These are phyloP conservation scores for Sinohyriopsis cumingii DNA, from an alignment of 2,888 invertebrate species.

Conservation along the genomic window DNA sequence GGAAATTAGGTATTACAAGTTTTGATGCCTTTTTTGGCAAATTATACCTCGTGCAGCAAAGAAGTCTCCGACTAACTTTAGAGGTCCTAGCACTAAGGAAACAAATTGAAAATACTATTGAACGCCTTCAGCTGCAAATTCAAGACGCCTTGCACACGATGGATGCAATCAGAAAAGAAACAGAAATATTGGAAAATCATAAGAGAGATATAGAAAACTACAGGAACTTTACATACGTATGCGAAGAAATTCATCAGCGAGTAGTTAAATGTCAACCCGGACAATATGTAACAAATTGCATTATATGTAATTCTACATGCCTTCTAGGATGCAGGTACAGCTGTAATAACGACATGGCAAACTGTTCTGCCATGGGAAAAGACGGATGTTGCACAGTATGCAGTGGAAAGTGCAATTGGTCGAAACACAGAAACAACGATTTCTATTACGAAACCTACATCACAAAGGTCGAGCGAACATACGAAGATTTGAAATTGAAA, in stretches of 20 bases:
- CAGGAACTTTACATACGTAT: slow-evolving; percentile 37
- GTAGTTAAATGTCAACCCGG: slow-evolving; percentile 19
- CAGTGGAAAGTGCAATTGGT: slow-evolving; percentile 28
- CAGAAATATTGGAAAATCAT: slow-evolving; percentile 17
- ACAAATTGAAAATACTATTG: slow-evolving; percentile 20
- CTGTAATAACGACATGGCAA: slow-evolving; percentile 36
- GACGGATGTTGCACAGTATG: slow-evolving; percentile 26
- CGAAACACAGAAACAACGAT: slow-evolving; percentile 20
- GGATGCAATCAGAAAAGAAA: slow-evolving; percentile 17
- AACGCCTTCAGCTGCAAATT: slow-evolving; percentile 21
- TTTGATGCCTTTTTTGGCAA: slow-evolving; percentile 24
- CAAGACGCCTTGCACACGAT: slow-evolving; percentile 24
- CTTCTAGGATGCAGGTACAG: slow-evolving; percentile 42
- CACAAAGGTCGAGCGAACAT: slow-evolving; percentile 28
- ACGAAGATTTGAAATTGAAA: slow-evolving; percentile 33
- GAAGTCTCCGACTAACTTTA: slow-evolving; percentile 27
- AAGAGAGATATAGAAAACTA: slow-evolving; percentile 27
- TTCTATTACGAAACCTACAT: slow-evolving; percentile 13
- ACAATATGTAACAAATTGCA: slow-evolving; percentile 47
- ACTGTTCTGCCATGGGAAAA: slow-evolving; percentile 35
- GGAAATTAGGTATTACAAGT: slow-evolving; percentile 29
- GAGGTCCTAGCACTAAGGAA: slow-evolving; percentile 26
- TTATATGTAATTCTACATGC: slow-evolving; percentile 47
- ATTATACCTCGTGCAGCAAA: slow-evolving; percentile 11
- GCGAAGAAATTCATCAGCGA: slow-evolving; percentile 30